Conservation (phyloP, 1,140 invertebrate genomes). For the Aphidius ervi region DNA sequence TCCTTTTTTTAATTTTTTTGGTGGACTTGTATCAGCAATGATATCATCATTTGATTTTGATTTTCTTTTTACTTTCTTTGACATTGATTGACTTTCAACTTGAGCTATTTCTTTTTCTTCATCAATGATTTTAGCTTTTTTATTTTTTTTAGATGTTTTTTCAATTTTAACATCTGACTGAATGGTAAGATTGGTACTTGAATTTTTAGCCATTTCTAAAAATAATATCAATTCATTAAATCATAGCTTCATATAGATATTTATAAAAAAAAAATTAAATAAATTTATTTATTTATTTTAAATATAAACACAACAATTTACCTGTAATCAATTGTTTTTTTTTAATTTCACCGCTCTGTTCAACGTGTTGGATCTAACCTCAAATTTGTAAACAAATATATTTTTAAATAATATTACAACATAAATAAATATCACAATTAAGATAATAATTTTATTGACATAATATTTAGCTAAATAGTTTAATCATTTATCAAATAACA, state of each 20-base stretch:
- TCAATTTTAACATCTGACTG: neutral
- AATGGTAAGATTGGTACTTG: neutral
- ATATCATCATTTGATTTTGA: neutral
- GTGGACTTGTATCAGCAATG: neutral
- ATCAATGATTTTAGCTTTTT: neutral
- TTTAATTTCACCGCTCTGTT: no score
- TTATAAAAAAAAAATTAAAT: neutral
- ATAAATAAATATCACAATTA: no score
- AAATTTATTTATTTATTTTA: neutral
- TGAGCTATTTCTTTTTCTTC: neutral
- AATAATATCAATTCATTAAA: neutral
- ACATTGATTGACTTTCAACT: neutral
- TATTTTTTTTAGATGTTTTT: conserved; percentile 13
- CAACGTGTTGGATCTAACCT: no score
- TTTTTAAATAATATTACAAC: no score
- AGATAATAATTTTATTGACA: no score
- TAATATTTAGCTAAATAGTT: no score
- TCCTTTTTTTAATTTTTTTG: conserved; percentile 13
- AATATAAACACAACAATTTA: neutral
- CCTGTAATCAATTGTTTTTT: no score
- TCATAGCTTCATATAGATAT: no score
- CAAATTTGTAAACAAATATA: no score
- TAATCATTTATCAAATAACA: no score
- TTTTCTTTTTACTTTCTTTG: conserved; percentile 10
- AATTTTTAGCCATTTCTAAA: conserved; percentile 4